Evolutionary conservation across 2,113 vertebrate species (phyloP), one percentile per base, ranked within the genome.

Genomic region (Talpa occidentalis): DNA sequence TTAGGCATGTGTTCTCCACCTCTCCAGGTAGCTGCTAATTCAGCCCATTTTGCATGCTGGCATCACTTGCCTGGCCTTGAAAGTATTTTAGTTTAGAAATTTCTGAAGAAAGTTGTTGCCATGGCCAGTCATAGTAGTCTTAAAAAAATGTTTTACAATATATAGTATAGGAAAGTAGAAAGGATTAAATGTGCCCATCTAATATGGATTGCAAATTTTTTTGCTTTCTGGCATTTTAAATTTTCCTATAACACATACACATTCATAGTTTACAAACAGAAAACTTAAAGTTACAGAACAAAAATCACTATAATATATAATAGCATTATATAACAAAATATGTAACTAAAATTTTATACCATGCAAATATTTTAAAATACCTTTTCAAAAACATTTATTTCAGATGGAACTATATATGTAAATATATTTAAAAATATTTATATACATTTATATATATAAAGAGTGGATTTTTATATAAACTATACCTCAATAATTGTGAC

Each of bases 91-190:
- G 2, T 89, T 90, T 93, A 32, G 28, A 86, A 94, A 3, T 14
- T 95, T 86, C 40, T 88, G 32, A 76, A 94, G 42, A 88, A 81
- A 59, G 5, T 64, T 83, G 17, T 67, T 95, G 32, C n/a, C 47
- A 56, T 73, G 32, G 47, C 73, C 74, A 96, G 11, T 85, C n/a
- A 67, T 81, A 64, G 42, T 74, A 56, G 37, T 69, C 94, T 87
- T 32, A 93, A 88, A 66, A 92, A 83, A 84, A 91, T 59, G 28
- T 49, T 94, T 78, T 30, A 91, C 86, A 84, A 74, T 84, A 80
- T 21, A 2, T 35, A 37, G 79, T 56, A 49, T 62, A 89, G 54
- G 89, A 93, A 93, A 80, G 40, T 93, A 79, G 37, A 90, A 66
- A 66, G 19, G 28, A 72, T 89, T 80, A 90, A 69, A 1, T 69